Percentiles rank a stretch among this genome's conserved stretches.
Evolutionary conservation across 2,888 invertebrate genomes (phyloP).

Genomic region (Unio pictorum): DNA sequence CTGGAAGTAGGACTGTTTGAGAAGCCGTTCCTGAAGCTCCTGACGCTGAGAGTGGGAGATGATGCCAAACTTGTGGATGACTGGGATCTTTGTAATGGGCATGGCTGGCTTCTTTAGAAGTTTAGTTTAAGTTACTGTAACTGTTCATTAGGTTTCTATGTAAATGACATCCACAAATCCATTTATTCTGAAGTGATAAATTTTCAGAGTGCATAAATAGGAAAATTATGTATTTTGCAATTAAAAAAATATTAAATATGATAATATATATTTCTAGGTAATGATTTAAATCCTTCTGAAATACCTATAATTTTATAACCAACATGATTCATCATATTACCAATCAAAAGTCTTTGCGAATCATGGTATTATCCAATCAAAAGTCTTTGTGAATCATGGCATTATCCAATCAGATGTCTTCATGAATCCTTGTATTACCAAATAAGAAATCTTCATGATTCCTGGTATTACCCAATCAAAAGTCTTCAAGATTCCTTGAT

Average conservation of each 20-base stretch:
- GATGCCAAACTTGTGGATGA: conserved; percentile 71
- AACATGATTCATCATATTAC: not conserved
- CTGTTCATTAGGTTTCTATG: too few relatives aligned
- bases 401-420: not conserved
- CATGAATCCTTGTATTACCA: too few relatives aligned
- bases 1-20: conserved; percentile 65
- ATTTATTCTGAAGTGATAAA: too few relatives aligned
- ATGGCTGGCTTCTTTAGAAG: conserved; percentile 35
- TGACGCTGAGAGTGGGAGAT: conserved; percentile 70
- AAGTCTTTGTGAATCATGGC: conserved; percentile 6
- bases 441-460: too few relatives aligned
- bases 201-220: too few relatives aligned
- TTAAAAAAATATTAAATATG: not conserved
- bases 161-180: too few relatives aligned
- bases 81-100: conserved; percentile 69
- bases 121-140: too few relatives aligned
- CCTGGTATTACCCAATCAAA: too few relatives aligned
- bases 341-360: conserved; percentile 6
- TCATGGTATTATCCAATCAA: conserved; percentile 5
- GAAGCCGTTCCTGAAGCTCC: conserved; percentile 68
- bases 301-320: not conserved
- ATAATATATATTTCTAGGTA: not conserved
- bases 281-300: not conserved
- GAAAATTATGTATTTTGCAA: too few relatives aligned
- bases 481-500: too few relatives aligned